Percentiles rank a stretch among this genome's conserved stretches.
Conservation (phyloP, 2,113 vertebrate genomes). For the Aspidoscelis tigris region DNA sequence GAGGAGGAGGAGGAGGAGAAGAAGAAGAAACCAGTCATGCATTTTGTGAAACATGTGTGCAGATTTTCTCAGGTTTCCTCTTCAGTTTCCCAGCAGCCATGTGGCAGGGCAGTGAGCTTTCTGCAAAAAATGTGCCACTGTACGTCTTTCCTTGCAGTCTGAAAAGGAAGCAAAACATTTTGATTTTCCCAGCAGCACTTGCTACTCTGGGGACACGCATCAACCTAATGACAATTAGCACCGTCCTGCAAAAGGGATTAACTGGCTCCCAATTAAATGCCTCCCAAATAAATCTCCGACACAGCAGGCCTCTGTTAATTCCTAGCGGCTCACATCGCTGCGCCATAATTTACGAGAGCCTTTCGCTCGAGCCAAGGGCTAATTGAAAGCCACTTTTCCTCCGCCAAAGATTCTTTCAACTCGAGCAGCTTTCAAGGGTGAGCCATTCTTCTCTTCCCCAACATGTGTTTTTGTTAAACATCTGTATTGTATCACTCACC, state of each 20-base stretch:
- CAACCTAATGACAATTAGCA: constrained; percentile 56
- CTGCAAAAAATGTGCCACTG: neutral
- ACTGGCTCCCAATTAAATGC: constrained; percentile 58
- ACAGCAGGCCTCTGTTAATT: constrained; percentile 46
- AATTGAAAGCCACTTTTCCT: constrained; percentile 64
- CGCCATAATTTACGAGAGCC: constrained; percentile 54
- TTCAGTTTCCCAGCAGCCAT: neutral
- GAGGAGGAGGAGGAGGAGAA: too few species aligned
- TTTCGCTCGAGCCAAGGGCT: constrained; percentile 59
- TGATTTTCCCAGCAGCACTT: constrained; percentile 8
- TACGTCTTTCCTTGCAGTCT: neutral
- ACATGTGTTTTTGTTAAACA: constrained; percentile 60
- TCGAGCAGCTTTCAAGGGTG: constrained; percentile 49
- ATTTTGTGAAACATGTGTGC: neutral
- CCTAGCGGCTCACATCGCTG: constrained; percentile 59
- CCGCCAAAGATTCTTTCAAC: constrained; percentile 62
- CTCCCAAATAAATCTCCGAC: constrained; percentile 55
- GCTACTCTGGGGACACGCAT: constrained; percentile 18
- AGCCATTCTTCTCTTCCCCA: constrained; percentile 54
- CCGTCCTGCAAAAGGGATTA: constrained; percentile 63
- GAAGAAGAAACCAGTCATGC: too few species aligned
- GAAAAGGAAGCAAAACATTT: neutral
- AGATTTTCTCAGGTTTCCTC: neutral
- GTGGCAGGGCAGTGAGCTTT: neutral
- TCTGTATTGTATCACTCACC: constrained; percentile 53